These are phyloP conservation scores for Antheraea pernyi DNA, from an alignment of 1,140 invertebrate genomes.

Conservation along the genomic window DNA sequence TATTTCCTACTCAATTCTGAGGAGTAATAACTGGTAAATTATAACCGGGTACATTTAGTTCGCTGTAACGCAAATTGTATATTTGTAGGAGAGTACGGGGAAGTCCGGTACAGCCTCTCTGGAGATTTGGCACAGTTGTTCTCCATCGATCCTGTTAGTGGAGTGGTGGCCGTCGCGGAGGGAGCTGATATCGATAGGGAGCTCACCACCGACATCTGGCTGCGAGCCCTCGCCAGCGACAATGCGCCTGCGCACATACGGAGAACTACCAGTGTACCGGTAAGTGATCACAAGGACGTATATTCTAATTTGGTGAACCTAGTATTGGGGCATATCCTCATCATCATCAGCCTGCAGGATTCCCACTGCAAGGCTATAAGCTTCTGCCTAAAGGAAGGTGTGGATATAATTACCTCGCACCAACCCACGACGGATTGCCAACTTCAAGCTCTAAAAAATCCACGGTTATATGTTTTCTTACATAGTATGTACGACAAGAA, in stretches of 20 bases:
- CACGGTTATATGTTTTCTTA: no score
- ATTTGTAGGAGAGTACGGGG: conserved; percentile 81
- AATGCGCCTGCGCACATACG: conserved; percentile 84
- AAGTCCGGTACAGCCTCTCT: conserved; percentile 88
- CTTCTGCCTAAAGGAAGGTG: no score
- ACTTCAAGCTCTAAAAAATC: no score
- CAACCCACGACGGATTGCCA: no score
- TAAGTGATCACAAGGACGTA: conserved; percentile 54
- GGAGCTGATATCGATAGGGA: conserved; percentile 90
- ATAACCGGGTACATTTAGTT: no score
- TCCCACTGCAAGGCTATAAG: no score
- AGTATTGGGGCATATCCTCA: no score
- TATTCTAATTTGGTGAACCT: background rate
- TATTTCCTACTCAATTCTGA: background rate
- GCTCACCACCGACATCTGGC: conserved; percentile 83
- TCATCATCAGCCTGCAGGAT: no score
- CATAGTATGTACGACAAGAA: no score
- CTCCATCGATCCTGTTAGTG: conserved; percentile 85
- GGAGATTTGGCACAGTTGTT: conserved; percentile 86
- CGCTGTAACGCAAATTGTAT: no score
- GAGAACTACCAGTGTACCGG: conserved; percentile 86
- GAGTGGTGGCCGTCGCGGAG: conserved; percentile 88
- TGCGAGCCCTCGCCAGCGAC: conserved; percentile 90
- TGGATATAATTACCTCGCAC: no score
- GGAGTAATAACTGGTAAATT: no score